Evolutionary conservation across 2,888 invertebrate genomes (phyloP).

Genomic region (Zele albiditarsus): DNA sequence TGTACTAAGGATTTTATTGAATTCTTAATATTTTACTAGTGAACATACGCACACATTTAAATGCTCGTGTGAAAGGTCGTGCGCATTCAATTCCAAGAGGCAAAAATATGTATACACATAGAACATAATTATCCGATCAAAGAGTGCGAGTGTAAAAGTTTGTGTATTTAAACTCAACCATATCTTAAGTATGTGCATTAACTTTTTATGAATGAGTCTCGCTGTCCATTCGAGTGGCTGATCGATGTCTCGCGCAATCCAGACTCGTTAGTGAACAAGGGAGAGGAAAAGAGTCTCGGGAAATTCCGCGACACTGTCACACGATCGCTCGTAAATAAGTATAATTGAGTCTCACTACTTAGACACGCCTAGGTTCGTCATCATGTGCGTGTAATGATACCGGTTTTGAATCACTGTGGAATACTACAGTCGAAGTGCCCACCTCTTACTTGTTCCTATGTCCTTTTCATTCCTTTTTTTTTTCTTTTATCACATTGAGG

Average conservation of each 20-base stretch:
- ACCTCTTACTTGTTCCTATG: conserved; percentile 18
- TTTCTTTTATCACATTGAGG: not conserved
- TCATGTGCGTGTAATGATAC: conserved; percentile 44
- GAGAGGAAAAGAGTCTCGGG: conserved; percentile 43
- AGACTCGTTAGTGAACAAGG: conserved; percentile 41
- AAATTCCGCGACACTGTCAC: conserved; percentile 49
- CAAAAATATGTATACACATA: not conserved
- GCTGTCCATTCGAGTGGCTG: conserved; percentile 52
- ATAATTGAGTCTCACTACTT: conserved; percentile 52
- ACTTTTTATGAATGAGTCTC: conserved; percentile 59
- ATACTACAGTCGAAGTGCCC: conserved; percentile 26
- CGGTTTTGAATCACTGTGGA: conserved; percentile 4
- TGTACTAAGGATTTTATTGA: too few species aligned
- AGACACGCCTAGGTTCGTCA: conserved; percentile 63
- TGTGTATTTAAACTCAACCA: not conserved
- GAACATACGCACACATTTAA: too few species aligned
- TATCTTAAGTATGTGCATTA: conserved; percentile 42
- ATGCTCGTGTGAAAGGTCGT: not conserved
- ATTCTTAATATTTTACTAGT: too few species aligned
- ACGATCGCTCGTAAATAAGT: conserved; percentile 52
- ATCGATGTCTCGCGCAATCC: conserved; percentile 36
- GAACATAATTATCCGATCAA: not conserved
- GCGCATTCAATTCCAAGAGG: not conserved
- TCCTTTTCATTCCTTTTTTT: not conserved
- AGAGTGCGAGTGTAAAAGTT: not conserved